Conservation (phyloP, 1,140 invertebrate species). For the Lasioglossum baleicum region DNA sequence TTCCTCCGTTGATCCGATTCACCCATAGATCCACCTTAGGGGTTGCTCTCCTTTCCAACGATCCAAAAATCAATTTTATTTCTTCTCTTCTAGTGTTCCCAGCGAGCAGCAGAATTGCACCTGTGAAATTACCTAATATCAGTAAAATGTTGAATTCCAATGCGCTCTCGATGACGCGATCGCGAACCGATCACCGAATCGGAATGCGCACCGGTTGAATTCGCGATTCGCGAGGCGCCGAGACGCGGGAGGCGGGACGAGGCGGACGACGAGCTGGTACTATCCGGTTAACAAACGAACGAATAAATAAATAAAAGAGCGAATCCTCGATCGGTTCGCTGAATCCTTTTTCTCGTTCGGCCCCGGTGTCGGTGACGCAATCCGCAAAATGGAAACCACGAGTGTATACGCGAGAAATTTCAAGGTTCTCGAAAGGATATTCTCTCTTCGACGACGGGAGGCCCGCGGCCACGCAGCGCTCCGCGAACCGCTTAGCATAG, state of each 20-base stretch:
- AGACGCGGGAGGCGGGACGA: too few relatives aligned
- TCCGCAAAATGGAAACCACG: background rate
- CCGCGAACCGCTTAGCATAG: background rate
- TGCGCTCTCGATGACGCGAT: background rate
- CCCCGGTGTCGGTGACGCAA: background rate
- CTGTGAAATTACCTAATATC: too few relatives aligned
- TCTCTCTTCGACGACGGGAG: background rate
- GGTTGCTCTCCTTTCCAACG: too few relatives aligned
- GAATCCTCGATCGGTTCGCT: background rate
- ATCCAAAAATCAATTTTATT: too few relatives aligned
- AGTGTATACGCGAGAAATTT: background rate
- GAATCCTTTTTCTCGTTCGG: background rate
- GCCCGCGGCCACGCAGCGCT: too few relatives aligned
- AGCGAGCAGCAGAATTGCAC: too few relatives aligned
- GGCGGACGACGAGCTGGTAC: background rate
- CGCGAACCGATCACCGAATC: background rate
- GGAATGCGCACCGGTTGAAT: too few relatives aligned
- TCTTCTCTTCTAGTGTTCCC: too few relatives aligned
- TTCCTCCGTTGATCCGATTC: background rate
- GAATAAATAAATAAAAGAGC: background rate
- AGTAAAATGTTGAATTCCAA: too few relatives aligned
- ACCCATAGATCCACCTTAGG: too few relatives aligned
- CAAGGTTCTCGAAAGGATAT: conserved; percentile 5
- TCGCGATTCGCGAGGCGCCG: too few relatives aligned
- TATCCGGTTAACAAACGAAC: background rate